phyloP scores from a whole-genome alignment of 2,888 invertebrate species.

The Dione juno region DNA sequence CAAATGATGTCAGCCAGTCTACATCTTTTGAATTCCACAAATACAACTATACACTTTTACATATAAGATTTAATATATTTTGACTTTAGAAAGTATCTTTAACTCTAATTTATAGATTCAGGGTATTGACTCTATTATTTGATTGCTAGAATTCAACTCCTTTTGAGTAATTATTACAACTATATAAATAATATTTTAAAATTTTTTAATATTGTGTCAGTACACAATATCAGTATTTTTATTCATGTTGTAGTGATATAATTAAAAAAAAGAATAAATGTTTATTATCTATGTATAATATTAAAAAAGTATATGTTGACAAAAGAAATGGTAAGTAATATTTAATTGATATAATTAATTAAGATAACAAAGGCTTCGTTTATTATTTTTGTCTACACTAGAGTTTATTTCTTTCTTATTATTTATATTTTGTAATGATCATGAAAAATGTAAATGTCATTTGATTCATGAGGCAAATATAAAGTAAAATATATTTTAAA shows the following conservation, averaged over 20 bases:
- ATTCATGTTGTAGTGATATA: neutral
- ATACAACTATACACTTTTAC: too few relatives aligned
- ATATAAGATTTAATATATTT: too few relatives aligned
- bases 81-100: too few relatives aligned
- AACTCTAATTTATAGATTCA: too few relatives aligned
- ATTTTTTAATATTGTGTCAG: too few relatives aligned
- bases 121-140: too few relatives aligned
- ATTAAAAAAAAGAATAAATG: neutral
- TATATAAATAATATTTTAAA: too few relatives aligned
- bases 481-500: neutral
- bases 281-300: neutral
- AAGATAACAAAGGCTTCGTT: neutral
- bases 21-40: too few relatives aligned
- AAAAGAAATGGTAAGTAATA: constrained; percentile 10
- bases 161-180: too few relatives aligned
- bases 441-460: neutral
- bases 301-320: neutral
- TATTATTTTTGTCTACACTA: neutral
- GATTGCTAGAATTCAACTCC: too few relatives aligned
- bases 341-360: constrained; percentile 2
- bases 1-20: too few relatives aligned
- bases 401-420: neutral
- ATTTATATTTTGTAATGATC: neutral
- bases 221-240: too few relatives aligned
- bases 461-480: neutral